Base-by-base conservation (phyloP, 2,113 vertebrate species). In the Notothenia coriiceps region DNA sequence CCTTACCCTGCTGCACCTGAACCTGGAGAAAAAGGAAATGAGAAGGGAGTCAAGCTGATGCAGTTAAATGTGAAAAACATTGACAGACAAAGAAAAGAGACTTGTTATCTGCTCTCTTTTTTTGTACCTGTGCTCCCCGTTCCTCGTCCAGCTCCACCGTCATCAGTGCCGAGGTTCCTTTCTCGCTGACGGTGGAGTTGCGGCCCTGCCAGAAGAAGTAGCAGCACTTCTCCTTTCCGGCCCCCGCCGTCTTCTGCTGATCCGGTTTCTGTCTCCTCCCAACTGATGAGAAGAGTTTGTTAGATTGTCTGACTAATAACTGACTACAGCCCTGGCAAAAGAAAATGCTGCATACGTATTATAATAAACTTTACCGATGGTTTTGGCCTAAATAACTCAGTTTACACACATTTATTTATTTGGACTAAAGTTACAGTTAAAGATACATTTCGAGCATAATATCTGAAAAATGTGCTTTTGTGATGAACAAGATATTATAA, bases 161-260 rank as follows among this genome's bases (percentile, higher is more conserved):
- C 98, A 99, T 99, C 86, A 99, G 94, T 0, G 98, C 98, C 0
- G 98, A 99, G 0, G 98, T 99, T 56, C 98, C 98, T 84, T 99
- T 99, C 93, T 99, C 98, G 22, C 96, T 99, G 91, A 99, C 97
- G 0, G 97, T 96, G 0, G 96, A 97, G 88, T 99, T 95, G 7
- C 97, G 95, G 72, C 98, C 98, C 95, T 99, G 98, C 98, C 98
- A 99, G 94, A 99, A 99, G 94, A 98, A 99, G 89, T 98, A 99
- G 51, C 97, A 97, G 52, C 98, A 99, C 70, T 96, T 97, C 93
- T 99, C 98, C 79, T 96, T 97, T 40, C 35, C 35, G 35, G 35
- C 64, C 98, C 98, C 0, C 94, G 92, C 20, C 94, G 95, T 0
- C 94, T 94, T 74, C 94, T 96, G 49, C 97, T 93, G 6, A 89